phyloP scores from a whole-genome alignment of 1,140 invertebrate genomes.

The Micrasema longulum region DNA sequence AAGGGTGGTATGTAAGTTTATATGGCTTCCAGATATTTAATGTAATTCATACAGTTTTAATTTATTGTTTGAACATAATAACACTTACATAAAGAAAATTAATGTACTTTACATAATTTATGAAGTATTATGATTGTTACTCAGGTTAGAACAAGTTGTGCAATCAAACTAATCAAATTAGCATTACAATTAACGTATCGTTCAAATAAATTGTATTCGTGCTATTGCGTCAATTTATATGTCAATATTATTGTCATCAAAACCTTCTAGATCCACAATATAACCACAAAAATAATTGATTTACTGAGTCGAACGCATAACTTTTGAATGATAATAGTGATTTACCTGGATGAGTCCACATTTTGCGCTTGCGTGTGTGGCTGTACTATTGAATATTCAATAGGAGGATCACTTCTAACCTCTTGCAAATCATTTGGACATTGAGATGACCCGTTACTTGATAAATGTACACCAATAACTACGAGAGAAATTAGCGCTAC shows the following conservation, averaged over 20 bases:
- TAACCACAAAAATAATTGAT: constrained; percentile 19
- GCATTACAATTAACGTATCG: neutral
- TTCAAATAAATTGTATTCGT: neutral
- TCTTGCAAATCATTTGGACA: constrained; percentile 57
- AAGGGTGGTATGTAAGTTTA: too few species aligned
- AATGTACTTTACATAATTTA: too few species aligned
- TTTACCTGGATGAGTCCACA: constrained; percentile 32
- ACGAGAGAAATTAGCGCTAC: constrained; percentile 28
- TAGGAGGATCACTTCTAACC: constrained; percentile 66
- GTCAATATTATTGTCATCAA: constrained; percentile 17
- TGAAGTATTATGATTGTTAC: too few species aligned
- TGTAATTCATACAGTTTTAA: too few species aligned
- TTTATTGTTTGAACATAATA: too few species aligned
- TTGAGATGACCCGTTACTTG: constrained; percentile 45
- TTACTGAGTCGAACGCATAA: neutral
- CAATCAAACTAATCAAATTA: too few species aligned
- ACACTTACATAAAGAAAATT: too few species aligned
- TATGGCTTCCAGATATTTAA: too few species aligned
- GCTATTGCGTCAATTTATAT: constrained; percentile 2
- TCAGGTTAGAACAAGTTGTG: too few species aligned
- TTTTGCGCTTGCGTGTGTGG: constrained; percentile 29
- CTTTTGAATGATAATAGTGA: neutral
- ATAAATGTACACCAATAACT: constrained; percentile 45
- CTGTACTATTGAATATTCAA: constrained; percentile 92
- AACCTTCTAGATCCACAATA: constrained; percentile 6